These are phyloP conservation scores for Nebria salina DNA, from an alignment of 2,888 invertebrate species.

Conservation along the genomic window DNA sequence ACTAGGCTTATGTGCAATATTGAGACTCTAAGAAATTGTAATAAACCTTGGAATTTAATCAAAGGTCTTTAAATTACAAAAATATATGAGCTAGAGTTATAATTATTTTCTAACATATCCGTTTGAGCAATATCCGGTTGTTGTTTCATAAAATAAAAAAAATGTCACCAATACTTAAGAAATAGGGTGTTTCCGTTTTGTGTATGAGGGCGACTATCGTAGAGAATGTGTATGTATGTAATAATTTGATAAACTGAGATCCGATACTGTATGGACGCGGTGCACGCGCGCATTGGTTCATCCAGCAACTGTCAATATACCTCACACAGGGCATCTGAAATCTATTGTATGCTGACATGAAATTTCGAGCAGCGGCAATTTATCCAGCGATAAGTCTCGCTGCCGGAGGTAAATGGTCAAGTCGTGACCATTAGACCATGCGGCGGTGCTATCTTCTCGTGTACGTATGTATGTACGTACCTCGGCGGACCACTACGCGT, in stretches of 20 bases:
- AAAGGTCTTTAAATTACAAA: background rate
- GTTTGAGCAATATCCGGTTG: background rate
- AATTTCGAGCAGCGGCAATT: conserved; percentile 69
- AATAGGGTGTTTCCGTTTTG: no score
- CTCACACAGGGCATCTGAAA: conserved; percentile 60
- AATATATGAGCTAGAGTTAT: conserved; percentile 3
- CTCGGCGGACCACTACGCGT: background rate
- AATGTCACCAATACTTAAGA: no score
- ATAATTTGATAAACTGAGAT: background rate
- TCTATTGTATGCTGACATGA: conserved; percentile 65
- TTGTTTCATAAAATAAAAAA: background rate
- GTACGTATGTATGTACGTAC: background rate
- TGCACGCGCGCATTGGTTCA: conserved; percentile 52
- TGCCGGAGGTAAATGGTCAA: conserved; percentile 71
- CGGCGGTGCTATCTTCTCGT: background rate
- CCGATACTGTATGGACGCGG: background rate
- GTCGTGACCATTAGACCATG: conserved; percentile 68
- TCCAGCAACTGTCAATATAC: conserved; percentile 61
- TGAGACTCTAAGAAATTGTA: no score
- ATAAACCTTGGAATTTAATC: conserved; percentile 5
- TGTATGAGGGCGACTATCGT: no score
- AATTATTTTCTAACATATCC: background rate
- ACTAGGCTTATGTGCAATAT: no score
- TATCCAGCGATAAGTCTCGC: conserved; percentile 67
- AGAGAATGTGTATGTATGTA: no score